These are phyloP conservation scores for Agapostemon virescens DNA, from an alignment of 2,888 invertebrate genomes.

Conservation along the genomic window DNA sequence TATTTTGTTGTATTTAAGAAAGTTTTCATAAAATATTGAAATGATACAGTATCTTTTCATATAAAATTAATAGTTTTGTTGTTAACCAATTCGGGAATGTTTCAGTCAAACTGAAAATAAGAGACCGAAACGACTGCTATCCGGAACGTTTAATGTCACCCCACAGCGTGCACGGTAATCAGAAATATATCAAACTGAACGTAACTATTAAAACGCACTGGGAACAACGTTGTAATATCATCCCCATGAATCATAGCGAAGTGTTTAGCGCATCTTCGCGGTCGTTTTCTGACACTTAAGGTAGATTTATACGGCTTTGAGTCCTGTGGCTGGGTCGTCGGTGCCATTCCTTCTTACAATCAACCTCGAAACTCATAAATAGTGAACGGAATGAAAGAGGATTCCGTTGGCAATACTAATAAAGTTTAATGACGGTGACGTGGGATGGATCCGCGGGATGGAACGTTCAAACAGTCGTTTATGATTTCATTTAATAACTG, in stretches of 20 bases:
- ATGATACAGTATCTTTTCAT: background rate
- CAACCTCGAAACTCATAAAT: constrained; percentile 7
- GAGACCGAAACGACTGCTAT: background rate
- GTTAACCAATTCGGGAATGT: background rate
- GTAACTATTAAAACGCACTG: constrained; percentile 39
- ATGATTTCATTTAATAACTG: background rate
- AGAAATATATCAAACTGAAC: constrained; percentile 38
- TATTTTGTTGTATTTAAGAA: background rate
- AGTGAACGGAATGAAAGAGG: background rate
- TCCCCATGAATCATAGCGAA: constrained; percentile 56
- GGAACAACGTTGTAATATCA: constrained; percentile 53
- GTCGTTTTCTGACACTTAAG: constrained; percentile 50
- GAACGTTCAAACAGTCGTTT: background rate
- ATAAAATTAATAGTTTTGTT: background rate
- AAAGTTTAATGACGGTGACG: background rate
- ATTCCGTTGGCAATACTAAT: background rate
- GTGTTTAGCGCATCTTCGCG: constrained; percentile 55
- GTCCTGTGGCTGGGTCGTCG: constrained; percentile 16
- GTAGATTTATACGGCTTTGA: constrained; percentile 54
- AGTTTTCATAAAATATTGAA: background rate
- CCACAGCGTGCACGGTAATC: background rate
- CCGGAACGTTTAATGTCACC: constrained; percentile 5
- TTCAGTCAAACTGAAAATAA: background rate
- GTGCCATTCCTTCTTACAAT: constrained; percentile 24
- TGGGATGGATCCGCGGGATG: background rate